Base-by-base conservation (phyloP, 37 sponge, comb jelly and placozoan species). In the Crambe crambe region DNA sequence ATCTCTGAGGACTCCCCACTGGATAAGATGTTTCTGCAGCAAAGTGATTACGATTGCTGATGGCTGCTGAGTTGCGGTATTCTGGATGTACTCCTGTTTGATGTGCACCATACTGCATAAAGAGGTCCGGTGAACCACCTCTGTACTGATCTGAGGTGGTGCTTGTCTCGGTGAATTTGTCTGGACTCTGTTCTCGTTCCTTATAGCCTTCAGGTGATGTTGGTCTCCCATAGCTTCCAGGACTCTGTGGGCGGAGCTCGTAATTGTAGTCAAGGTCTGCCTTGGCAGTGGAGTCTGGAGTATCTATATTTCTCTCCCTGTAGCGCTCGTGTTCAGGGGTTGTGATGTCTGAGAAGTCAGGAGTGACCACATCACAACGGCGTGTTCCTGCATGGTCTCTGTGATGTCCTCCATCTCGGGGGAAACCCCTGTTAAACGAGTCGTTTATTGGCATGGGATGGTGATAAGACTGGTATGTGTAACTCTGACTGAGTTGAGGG, bases 121-220 rank as follows among this genome's bases (percentile, higher is more conserved):
- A n/a, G 51, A 15, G 10, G 12, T 47, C 51, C 12, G 51, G 51
- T 47, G 51, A 47, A 47, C 12, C 10, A 12, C 10, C 6, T 47
- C 51, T 6, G 12, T 47, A 47, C 12, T 47, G 56, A n/a, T 63
- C 47, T 31, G 73, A 82, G 3, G 67, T 29, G 6, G 21, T 31
- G 35, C 66, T 73, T 29, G 65, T 64, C 29, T 82, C 83, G 8
- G 65, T 60, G 80, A 70, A 70, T 2, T 32, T 59, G 34, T 84
- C 76, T 58, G 84, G 70, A 69, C 79, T 68, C 21, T 42, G 37
- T 21, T 12, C 34, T 17, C 56, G 15, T 1, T 25, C 37, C 21
- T 58, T 35, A 35, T 22, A 40, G 23, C 43, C 3, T 22, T 12
- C 23, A 2, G 71, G 71, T 6, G 43, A 21, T 1, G 71, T 70